phyloP scores from a whole-genome alignment of 2,113 vertebrate genomes.

The Microtus montanus region DNA sequence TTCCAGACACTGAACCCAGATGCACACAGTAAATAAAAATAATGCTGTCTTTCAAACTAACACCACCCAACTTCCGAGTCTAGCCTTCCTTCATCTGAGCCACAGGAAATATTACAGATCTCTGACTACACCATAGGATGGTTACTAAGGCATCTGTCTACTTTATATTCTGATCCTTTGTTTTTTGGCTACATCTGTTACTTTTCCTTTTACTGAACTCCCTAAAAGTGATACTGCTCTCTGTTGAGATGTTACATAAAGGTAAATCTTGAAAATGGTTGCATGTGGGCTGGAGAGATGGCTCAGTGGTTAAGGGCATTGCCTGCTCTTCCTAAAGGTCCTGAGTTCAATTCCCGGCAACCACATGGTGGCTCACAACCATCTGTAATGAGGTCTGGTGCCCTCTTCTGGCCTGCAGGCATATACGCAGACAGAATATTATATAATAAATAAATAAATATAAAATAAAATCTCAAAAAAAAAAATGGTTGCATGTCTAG shows the following conservation, averaged over 20 bases:
- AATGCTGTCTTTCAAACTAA: neutral
- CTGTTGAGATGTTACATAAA: neutral
- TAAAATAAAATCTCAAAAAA: too few relatives aligned
- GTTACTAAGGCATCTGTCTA: neutral
- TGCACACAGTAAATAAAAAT: neutral
- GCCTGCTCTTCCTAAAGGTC: too few relatives aligned
- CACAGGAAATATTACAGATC: neutral
- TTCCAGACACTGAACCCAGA: constrained; percentile 32
- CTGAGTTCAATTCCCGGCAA: too few relatives aligned
- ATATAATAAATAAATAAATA: too few relatives aligned
- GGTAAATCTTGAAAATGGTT: constrained; percentile 6
- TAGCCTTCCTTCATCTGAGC: neutral
- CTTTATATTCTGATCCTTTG: neutral
- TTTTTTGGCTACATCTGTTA: neutral
- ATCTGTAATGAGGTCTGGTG: too few relatives aligned
- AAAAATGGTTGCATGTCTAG: neutral
- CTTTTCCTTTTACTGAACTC: neutral
- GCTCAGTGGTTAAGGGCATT: too few relatives aligned
- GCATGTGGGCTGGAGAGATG: neutral
- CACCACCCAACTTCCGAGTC: neutral
- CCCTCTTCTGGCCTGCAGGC: too few relatives aligned
- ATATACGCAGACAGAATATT: too few relatives aligned
- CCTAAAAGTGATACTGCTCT: neutral
- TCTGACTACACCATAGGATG: neutral
- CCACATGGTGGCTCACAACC: too few relatives aligned